Evolutionary conservation across 2,888 invertebrate genomes (phyloP), one percentile per base, ranked within the genome.

Genomic region (Trissoscelio sp.): DNA sequence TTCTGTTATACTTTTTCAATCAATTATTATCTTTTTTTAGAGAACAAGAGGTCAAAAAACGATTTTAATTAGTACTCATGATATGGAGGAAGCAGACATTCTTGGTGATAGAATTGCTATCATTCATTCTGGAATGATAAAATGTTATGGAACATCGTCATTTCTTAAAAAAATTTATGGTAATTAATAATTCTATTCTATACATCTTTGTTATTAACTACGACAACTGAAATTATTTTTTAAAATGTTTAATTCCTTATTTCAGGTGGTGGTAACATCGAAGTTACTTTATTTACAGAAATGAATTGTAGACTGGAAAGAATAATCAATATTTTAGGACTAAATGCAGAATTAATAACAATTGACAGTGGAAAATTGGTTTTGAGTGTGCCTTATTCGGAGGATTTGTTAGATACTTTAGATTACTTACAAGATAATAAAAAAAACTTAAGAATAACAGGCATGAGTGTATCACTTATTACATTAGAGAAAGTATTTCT

Each of bases 1-100:
- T n/a, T n/a, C n/a, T n/a, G n/a, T n/a, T n/a, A n/a, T n/a, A n/a
- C n/a, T n/a, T n/a, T n/a, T n/a, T n/a, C n/a, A n/a, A n/a, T n/a
- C n/a, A n/a, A n/a, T n/a, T n/a, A n/a, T n/a, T n/a, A n/a, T n/a
- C n/a, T n/a, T 20, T 11, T 46, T 46, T n/a, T 87, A 93, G 93
- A 92, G 92, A 79, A 89, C 95, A 75, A 93, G 95, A 70, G 94
- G 94, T 74, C 92, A 94, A 1, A 95, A 96, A 85, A 97, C 97
- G 0, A 96, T 98, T 84, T 92, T 98, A 11, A 93, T 98, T 55
- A 96, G 97, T 11, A 98, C 98, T 0, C 98, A 98, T 92, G 96
- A 96, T 91, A 98, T 98, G 97, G 98, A 98, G 91, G 98, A 98
- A 91, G 98, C 98, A 1, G 98, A 98, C 91, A 95, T 96, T 46